Base-by-base conservation (phyloP, 2,797 vertebrate species). In the Pteropus rufus region DNA sequence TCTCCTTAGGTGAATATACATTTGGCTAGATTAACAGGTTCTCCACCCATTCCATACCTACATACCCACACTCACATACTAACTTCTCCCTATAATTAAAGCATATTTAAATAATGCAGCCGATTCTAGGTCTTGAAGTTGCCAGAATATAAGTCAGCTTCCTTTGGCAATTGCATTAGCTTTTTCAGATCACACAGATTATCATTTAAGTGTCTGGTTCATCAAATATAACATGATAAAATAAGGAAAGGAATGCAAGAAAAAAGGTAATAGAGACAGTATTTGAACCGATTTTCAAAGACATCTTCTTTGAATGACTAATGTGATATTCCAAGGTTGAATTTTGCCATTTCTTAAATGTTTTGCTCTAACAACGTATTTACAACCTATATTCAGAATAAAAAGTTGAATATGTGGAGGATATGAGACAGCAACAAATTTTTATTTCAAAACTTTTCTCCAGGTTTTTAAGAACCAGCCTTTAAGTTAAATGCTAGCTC, bases 211-310 rank as follows among this genome's bases (percentile, higher is more conserved):
- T 91, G 41, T 83, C 75, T 95, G 54, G 24, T 72, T 97, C 76
- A 91, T 96, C 65, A 91, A 96, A 80, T 80, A 79, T 52, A 90
- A 91, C 75, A 73, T 85, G 81, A 29, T 81, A 93, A 93, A 95
- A 89, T 97, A 93, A 96, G 10, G 75, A 96, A 96, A 95, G 49
- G 16, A 87, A 84, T 96, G 56, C 94, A 80, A 94, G 76, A 34
- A 7, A 58, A 95, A 94, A 91, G 31, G 91, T 89, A 75, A 49
- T 23, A 83, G 73, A 96, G 79, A 89, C 34, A 97, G 65, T 83
- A 93, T 96, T 86, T 93, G 91, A 97, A 96, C 29, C 44, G 87
- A 89, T 80, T 96, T 96, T 60, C 86, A 97, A 97, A 76, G 86
- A 62, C 46, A 77, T 93, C 36, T 96, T 58, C 58, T 93, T 86